A percentile compares a stretch with the other conserved stretches of the same genome.
These are phyloP conservation scores for Cynaeus angustus DNA, from an alignment of 2,888 invertebrate genomes.

Conservation along the genomic window DNA sequence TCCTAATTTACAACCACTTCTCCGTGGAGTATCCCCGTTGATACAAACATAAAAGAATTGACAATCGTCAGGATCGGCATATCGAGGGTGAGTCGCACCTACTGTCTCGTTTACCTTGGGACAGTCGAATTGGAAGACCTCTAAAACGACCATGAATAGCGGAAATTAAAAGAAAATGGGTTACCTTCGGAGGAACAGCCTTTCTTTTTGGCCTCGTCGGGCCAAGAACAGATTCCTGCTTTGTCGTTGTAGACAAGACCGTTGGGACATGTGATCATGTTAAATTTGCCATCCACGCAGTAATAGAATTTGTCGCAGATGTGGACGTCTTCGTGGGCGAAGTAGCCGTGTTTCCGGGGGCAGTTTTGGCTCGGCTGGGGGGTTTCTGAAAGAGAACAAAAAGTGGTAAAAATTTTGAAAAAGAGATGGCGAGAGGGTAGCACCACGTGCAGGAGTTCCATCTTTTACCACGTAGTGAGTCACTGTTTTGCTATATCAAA, in stretches of 20 bases:
- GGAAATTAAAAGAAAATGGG: background rate
- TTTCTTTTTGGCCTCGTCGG: constrained; percentile 91
- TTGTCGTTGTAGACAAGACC: constrained; percentile 92
- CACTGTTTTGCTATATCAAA: no score
- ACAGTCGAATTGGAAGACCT: constrained; percentile 89
- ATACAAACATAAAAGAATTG: constrained; percentile 95
- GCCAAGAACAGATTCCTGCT: constrained; percentile 93
- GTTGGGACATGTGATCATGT: constrained; percentile 91
- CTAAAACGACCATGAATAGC: constrained; percentile 70
- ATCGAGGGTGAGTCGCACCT: constrained; percentile 87
- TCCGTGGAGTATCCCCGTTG: constrained; percentile 87
- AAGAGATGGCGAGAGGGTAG: background rate
- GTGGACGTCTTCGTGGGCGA: constrained; percentile 84
- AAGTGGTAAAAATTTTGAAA: background rate
- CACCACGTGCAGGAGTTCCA: no score
- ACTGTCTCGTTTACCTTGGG: constrained; percentile 84
- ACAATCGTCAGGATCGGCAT: constrained; percentile 91
- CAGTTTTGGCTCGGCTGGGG: constrained; percentile 85
- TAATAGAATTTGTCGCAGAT: constrained; percentile 92
- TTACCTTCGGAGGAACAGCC: constrained; percentile 88
- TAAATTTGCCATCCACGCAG: constrained; percentile 91
- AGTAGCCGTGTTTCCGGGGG: constrained; percentile 89
- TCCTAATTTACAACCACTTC: constrained; percentile 91
- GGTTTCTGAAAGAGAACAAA: constrained; percentile 74
- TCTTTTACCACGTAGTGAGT: no score